phyloP scores from a whole-genome alignment of 2,888 invertebrate genomes.

The Pyrgus malvae region DNA sequence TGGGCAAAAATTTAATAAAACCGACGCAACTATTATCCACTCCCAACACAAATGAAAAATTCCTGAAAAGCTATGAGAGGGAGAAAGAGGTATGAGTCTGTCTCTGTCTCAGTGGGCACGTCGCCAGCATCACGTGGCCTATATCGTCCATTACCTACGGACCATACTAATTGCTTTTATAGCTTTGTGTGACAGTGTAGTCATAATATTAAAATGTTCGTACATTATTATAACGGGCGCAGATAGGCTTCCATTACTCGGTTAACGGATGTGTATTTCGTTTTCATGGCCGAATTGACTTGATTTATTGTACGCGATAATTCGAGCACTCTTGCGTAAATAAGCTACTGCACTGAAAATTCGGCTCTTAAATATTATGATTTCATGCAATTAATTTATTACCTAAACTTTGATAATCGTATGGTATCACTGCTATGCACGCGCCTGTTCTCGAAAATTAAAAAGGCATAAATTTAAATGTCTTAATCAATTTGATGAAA shows the following conservation, averaged over 20 bases:
- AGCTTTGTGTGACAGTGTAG: constrained; percentile 46
- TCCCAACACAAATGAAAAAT: constrained; percentile 49
- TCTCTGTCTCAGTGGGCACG: constrained; percentile 50
- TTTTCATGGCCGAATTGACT: constrained; percentile 9
- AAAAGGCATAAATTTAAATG: no score
- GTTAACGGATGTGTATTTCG: constrained; percentile 12
- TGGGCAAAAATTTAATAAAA: constrained; percentile 43
- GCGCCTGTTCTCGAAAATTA: no score
- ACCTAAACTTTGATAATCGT: no score
- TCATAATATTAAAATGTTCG: constrained; percentile 42
- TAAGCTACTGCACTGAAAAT: constrained; percentile 6
- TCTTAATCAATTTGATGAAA: no score
- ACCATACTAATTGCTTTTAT: constrained; percentile 67
- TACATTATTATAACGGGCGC: constrained; percentile 18
- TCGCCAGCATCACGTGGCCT: constrained; percentile 34
- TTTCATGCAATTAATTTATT: no score
- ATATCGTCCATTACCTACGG: constrained; percentile 55
- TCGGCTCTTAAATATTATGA: neutral
- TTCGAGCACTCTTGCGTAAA: constrained; percentile 28
- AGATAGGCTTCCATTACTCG: constrained; percentile 17
- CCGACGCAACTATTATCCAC: constrained; percentile 39
- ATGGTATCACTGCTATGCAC: no score
- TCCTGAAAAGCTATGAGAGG: constrained; percentile 29
- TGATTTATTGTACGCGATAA: constrained; percentile 16
- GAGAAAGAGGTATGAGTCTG: constrained; percentile 34